A percentile compares a stretch with the other conserved stretches of the same genome.
Conservation (phyloP, 2,113 vertebrate genomes). For the Prochilodus magdalenae region DNA sequence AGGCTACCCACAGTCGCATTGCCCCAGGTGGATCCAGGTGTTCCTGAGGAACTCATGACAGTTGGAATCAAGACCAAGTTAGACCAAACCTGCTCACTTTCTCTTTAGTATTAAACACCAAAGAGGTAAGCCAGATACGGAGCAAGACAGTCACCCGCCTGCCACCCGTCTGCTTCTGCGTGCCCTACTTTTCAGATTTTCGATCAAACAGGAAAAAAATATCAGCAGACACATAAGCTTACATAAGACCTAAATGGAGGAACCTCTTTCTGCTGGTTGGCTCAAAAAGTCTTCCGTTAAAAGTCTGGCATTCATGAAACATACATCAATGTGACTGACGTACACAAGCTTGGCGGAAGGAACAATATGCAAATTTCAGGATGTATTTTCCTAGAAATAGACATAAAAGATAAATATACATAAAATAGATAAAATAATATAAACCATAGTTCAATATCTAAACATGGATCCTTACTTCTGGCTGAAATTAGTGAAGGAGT, state of each 20-base stretch:
- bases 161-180: not conserved
- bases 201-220: slow-evolving; percentile 15
- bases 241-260: not conserved
- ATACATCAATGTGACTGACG: not conserved
- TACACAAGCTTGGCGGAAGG: not conserved
- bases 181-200: slow-evolving; percentile 32
- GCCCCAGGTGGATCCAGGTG: not conserved
- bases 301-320: not conserved
- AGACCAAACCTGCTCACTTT: not conserved
- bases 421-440: too few relatives aligned
- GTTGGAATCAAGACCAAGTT: not conserved
- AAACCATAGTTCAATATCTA: too few relatives aligned
- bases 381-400: too few relatives aligned
- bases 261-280: slow-evolving; percentile 16
- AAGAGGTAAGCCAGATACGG: slow-evolving; percentile 9
- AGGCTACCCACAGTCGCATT: not conserved
- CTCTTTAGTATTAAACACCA: not conserved
- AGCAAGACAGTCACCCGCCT: slow-evolving; percentile 2
- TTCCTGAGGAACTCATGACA: not conserved
- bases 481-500: too few relatives aligned
- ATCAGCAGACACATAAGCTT: not conserved
- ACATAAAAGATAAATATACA: too few relatives aligned
- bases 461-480: too few relatives aligned
- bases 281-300: not conserved
- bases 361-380: too few relatives aligned